Evolutionary conservation across 2,888 invertebrate species (phyloP), one percentile per base, ranked within the genome.

Genomic region (Pecten maximus): DNA sequence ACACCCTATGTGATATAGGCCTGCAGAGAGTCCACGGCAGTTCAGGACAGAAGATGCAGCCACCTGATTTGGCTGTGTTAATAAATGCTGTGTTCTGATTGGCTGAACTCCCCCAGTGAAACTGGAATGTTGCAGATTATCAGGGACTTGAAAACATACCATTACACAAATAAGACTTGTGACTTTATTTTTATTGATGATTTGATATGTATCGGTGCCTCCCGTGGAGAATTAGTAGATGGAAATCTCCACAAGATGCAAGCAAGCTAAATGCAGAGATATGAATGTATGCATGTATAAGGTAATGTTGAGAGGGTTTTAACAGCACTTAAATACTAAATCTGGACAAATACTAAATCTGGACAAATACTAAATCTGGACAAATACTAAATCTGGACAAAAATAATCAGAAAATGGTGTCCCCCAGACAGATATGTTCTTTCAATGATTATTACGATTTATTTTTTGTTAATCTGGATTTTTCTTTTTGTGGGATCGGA

Each of bases 111-210:
- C 74, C n/a, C 74, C 74, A 74, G 74, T 74, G 74, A 74, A 74
- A 74, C 74, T 74, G 74, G 74, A 74, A 35, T 74, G 74, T 74
- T 74, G 74, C 74, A 74, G 74, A 74, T 74, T 74, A 74, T 74
- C 74, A 74, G 74, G 74, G 74, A 74, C 74, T 74, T 74, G 74
- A 74, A 60, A 74, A 74, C 74, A 74, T 74, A 74, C 74, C 74
- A 74, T 74, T 28, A 74, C 74, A 74, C 35, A 54, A 54, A 74
- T 74, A 74, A 28, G 74, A 74, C 74, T 60, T 60, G 60, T 23
- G 23, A 60, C 60, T 74, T 74, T 74, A 74, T 74, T 74, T 74
- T 74, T 74, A 28, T 74, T 74, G 35, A 74, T 74, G 74, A 74
- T 35, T 74, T 74, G 74, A 28, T 74, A 74, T 74, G 74, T 74